Percentiles rank a stretch among this genome's conserved stretches.
These are phyloP conservation scores for Tolmerus cingulatus DNA, from an alignment of 2,888 invertebrate genomes.

Conservation along the genomic window DNA sequence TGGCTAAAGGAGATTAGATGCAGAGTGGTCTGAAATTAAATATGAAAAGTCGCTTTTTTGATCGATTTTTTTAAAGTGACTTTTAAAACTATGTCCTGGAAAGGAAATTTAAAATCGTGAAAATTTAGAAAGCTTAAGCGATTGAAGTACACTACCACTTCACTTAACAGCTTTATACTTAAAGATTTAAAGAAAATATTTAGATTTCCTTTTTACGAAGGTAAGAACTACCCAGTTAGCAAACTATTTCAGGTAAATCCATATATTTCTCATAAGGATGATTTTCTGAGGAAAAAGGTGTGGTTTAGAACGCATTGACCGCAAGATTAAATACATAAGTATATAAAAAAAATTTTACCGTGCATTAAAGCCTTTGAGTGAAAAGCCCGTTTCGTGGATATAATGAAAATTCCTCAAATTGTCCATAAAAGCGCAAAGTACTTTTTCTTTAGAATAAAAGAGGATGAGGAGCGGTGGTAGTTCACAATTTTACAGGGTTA, in stretches of 20 bases:
- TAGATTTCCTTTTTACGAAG: neutral
- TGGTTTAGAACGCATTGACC: neutral
- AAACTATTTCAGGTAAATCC: neutral
- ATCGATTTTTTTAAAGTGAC: too few species aligned
- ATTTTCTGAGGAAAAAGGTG: neutral
- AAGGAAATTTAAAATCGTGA: too few species aligned
- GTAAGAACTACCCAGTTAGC: neutral
- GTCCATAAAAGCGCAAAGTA: neutral
- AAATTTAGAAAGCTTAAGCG: too few species aligned
- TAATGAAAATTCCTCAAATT: neutral
- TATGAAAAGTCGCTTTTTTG: too few species aligned
- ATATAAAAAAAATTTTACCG: neutral
- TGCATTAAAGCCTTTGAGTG: neutral
- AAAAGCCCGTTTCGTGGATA: neutral
- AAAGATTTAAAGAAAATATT: too few species aligned
- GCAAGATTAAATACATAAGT: neutral
- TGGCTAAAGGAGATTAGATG: too few species aligned
- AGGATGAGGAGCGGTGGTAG: neutral
- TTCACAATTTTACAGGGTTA: neutral
- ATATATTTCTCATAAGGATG: neutral
- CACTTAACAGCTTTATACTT: too few species aligned
- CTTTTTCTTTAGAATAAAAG: neutral
- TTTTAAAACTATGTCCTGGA: too few species aligned
- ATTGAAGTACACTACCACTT: too few species aligned
- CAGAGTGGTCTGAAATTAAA: too few species aligned